Conservation (phyloP, 1,140 invertebrate species). For the Bombus fervidus region DNA sequence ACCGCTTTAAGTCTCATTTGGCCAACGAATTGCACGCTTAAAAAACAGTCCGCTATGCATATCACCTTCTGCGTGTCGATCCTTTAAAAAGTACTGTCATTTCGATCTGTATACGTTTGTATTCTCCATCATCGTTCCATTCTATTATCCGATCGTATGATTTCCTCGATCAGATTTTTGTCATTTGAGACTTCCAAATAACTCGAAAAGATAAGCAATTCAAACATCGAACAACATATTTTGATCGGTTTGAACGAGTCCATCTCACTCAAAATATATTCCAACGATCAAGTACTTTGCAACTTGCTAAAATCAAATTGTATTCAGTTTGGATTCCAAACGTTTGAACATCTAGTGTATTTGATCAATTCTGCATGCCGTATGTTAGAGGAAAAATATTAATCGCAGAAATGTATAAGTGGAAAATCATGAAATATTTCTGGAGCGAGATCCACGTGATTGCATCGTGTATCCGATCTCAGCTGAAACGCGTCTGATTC, state of each 20-base stretch:
- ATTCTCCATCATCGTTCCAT: neutral
- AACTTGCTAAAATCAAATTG: no score
- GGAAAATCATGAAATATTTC: neutral
- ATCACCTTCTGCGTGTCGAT: conserved; percentile 16
- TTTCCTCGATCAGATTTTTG: no score
- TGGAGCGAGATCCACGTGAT: neutral
- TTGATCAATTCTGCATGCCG: no score
- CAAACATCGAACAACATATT: no score
- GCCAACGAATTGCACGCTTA: conserved; percentile 61
- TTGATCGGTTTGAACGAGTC: no score
- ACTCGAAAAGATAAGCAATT: no score
- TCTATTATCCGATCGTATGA: no score
- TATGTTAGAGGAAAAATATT: no score
- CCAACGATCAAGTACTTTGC: neutral
- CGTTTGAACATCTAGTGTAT: no score
- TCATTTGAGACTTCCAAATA: no score
- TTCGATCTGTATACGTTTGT: neutral
- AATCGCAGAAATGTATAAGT: neutral
- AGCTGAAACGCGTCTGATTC: neutral
- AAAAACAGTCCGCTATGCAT: conserved; percentile 27
- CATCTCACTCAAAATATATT: no score
- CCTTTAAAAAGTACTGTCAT: conserved; percentile 53
- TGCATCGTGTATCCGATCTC: neutral
- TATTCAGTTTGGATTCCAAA: no score
- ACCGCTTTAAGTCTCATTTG: conserved; percentile 59